A percentile compares a stretch with the other conserved stretches of the same genome.
These are phyloP conservation scores for Coregonus ussuriensis DNA, from an alignment of 2,797 vertebrate species.

Conservation along the genomic window DNA sequence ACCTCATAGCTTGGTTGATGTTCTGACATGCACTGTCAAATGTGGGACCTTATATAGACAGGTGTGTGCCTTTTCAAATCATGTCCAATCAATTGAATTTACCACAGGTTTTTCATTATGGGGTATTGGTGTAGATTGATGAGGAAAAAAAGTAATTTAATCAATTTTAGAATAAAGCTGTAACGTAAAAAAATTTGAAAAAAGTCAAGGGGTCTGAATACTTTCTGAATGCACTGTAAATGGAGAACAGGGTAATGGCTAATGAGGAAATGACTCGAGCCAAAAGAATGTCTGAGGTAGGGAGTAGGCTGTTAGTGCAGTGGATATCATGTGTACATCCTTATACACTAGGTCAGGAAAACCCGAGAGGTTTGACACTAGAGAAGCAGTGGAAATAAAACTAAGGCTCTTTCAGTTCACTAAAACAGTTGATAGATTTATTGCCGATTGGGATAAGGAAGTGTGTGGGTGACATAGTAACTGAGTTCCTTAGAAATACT, in stretches of 20 bases:
- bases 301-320: too few relatives aligned
- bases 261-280: slow-evolving; percentile 9
- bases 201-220: too few relatives aligned
- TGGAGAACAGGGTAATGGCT: slow-evolving; percentile 6
- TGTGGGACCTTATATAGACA: too few relatives aligned
- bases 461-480: not conserved
- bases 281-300: not conserved
- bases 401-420: slow-evolving; percentile 33
- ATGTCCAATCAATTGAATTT: too few relatives aligned
- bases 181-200: too few relatives aligned
- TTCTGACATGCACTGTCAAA: too few relatives aligned
- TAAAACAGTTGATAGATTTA: not conserved
- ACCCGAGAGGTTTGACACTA: not conserved
- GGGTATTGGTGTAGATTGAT: too few relatives aligned
- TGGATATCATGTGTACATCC: slow-evolving; percentile 13
- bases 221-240: not conserved
- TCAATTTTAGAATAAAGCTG: too few relatives aligned
- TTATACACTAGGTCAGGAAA: slow-evolving; percentile 10
- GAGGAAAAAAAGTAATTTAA: too few relatives aligned
- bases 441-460: not conserved
- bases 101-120: too few relatives aligned
- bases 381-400: slow-evolving; percentile 48
- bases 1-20: too few relatives aligned
- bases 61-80: too few relatives aligned
- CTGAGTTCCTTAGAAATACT: not conserved